Percentiles rank a stretch among this genome's conserved stretches.
These are phyloP conservation scores for Teleiodes luculella DNA, from an alignment of 2,888 invertebrate species.

Conservation along the genomic window DNA sequence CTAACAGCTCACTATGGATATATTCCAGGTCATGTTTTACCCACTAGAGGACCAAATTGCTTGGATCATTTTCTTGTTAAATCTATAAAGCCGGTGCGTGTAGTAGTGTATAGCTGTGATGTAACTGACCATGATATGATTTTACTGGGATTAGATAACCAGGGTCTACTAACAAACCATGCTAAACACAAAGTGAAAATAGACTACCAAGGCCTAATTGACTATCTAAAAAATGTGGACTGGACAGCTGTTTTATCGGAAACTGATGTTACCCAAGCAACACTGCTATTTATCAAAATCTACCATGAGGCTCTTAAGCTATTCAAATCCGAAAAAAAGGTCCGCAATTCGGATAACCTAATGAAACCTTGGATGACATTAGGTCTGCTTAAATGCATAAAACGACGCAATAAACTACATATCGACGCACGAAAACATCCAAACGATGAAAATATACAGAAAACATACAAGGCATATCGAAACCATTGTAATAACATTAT, in stretches of 20 bases:
- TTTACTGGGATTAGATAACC: background rate
- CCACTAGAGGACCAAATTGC: background rate
- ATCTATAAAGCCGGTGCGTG: background rate
- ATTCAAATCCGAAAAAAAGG: background rate
- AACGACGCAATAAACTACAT: background rate
- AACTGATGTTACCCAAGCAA: background rate
- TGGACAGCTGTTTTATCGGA: background rate
- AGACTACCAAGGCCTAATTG: background rate
- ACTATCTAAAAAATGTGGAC: background rate
- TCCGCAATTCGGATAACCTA: background rate
- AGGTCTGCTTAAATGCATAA: background rate
- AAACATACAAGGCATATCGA: background rate
- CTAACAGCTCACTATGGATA: background rate
- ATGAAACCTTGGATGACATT: background rate
- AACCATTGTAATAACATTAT: background rate
- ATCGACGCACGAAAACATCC: background rate
- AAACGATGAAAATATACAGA: background rate
- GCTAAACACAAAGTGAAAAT: background rate
- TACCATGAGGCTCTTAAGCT: background rate
- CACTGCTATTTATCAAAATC: background rate
- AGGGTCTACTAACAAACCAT: background rate
- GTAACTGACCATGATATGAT: background rate
- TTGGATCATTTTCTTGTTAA: background rate
- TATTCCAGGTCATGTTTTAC: background rate
- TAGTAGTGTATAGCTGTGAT: background rate